Evolutionary conservation across 2,113 vertebrate species (phyloP), one percentile per base, ranked within the genome.

Genomic region (Anarhynchus alexandrinus): DNA sequence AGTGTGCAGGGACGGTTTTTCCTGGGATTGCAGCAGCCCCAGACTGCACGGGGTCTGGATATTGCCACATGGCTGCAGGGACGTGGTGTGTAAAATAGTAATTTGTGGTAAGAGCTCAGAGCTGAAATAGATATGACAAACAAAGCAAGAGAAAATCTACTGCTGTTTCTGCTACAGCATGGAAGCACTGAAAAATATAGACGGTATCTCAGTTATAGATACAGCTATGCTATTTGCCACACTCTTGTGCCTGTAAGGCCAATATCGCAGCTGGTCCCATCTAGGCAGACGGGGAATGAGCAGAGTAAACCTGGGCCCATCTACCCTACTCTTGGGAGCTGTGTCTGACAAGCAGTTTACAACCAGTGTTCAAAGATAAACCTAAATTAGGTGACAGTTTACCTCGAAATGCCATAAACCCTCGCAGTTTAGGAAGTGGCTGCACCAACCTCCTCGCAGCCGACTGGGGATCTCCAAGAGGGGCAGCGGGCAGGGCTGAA

Each of bases 101-200:
- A 92, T 94, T 94, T 92, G 72, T 92, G 86, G 86, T 73, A 73
- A 83, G 16, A 47, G 16, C 73, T 93, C 34, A 18, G 52, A 93
- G 84, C 78, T 91, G 73, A 90, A 96, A 93, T 38, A 87, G 87
- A 89, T 64, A 52, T 0, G 2, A 36, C 78, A 87, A 94, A 64
- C 65, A 79, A 94, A 91, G 78, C 59, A 42, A 51, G 51, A 79
- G 30, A 65, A 91, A 91, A 91, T 25, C 84, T 58, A 69, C 22
- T 93, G 86, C 79, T 61, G 70, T 52, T 90, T 79, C 66, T 43
- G 34, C 47, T 71, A 11, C 17, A 69, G 80, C 4, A 1, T 57
- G 58, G 57, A 85, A 93, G 65, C 61, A 29, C 65, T 87, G 73
- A 57, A 87, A 79, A 85, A 91, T 8, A 55, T 0, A 54, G 77